A percentile compares a stretch with the other conserved stretches of the same genome.
Conservation (phyloP, 2,797 vertebrate genomes). For the Falco naumanni region DNA sequence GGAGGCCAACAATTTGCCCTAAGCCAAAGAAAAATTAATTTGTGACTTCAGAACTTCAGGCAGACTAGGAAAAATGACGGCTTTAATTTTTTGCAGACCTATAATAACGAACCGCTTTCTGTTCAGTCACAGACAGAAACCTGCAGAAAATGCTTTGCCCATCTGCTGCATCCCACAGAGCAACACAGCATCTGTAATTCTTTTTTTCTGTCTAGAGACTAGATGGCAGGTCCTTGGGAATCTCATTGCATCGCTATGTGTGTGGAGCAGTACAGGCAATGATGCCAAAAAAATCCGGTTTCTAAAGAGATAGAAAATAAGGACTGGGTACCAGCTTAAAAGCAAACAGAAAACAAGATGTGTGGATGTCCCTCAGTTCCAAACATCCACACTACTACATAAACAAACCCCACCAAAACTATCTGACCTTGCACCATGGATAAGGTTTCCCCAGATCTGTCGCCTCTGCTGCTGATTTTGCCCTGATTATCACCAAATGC, state of each 20-base stretch:
- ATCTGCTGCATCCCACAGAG: neutral
- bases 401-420: neutral
- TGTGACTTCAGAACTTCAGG: neutral
- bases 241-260: neutral
- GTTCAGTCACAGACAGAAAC: neutral
- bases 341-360: neutral
- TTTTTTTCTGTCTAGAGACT: neutral
- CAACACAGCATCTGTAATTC: no score
- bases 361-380: neutral
- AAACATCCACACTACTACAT: neutral
- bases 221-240: neutral
- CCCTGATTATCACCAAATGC: neutral
- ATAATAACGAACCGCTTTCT: neutral
- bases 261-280: fast-evolving
- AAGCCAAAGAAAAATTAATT: constrained; percentile 47
- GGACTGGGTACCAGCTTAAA: neutral
- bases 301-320: neutral
- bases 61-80: neutral
- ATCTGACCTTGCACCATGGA: fast-evolving
- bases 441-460: fast-evolving
- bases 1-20: neutral
- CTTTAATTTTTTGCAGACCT: neutral
- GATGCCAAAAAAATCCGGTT: fast-evolving
- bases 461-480: neutral
- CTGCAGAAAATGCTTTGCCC: neutral